Evolutionary conservation across 2,888 invertebrate species (phyloP), one percentile per base, ranked within the genome.

Genomic region (Orchestes rusci): DNA sequence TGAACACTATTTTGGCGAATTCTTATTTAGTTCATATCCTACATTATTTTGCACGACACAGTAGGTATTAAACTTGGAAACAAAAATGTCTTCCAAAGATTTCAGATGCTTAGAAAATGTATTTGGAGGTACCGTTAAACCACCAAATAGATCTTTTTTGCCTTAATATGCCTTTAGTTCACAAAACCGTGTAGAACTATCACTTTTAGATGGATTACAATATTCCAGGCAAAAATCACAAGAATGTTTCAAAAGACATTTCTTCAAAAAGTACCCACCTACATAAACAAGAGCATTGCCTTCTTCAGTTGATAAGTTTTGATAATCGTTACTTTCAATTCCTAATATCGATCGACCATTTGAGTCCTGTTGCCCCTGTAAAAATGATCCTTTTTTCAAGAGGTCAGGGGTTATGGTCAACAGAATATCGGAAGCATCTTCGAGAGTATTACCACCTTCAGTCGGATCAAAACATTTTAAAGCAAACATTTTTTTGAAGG

Each of bases 401-500:
- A 39, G 10, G 32, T 53, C 41, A 2, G 49, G 45, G n/a, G 48
- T 37, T n/a, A 53, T 19, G 15, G 31, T 29, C 3, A 39, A 10
- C 20, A 55, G 37, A 28, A 53, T 40, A 39, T 50, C 37, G 39
- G 41, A 32, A 31, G 51, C 31, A 38, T 55, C 52, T 16, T 53
- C 48, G 2, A 45, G 20, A 20, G 50, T 51, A 35, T 51, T 52
- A 32, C 40, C 34, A 29, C 45, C 44, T 19, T 55, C 46, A 3
- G 30, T 20, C 4, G 49, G 41, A 5, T 44, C 43, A 32, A 53
- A 43, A 37, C 32, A 50, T 37, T 34, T 44, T 7, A 53, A 10
- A 2, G 45, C 30, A 36, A 52, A 54, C 16, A 53, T n/a, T n/a
- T n/a, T n/a, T 50, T 53, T 52, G 40, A 53, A 53, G 15, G 43